Evolutionary conservation across 2,888 invertebrate species (phyloP), one percentile per base, ranked within the genome.

Genomic region (Pyrgus malvae): DNA sequence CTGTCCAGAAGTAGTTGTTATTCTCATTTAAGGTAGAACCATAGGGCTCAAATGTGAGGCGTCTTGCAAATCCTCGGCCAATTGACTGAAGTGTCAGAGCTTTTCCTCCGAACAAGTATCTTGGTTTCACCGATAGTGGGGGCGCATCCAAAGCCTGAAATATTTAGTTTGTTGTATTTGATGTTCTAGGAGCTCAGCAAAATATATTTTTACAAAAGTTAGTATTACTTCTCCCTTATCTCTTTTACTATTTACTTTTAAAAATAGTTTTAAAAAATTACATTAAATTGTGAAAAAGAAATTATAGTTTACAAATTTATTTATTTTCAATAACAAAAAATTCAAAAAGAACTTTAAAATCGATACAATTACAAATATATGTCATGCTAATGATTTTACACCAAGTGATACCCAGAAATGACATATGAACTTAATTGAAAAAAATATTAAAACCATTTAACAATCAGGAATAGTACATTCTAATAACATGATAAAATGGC

Each of bases 1-100:
- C 95, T 17, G 94, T 93, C 94, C 95, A 95, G 86, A 95, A 95
- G 78, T 93, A 95, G 72, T 94, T 94, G 44, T 91, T 88, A 74
- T 94, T 94, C 59, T 92, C 90, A 80, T 94, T 94, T 37, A 93
- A 88, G 31, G 91, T 89, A 25, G 90, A 91, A 38, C 90, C 85
- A 51, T 91, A 85, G 1, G 94, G 92, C 68, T 93, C 92, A 80
- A 95, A 95, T 1, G 95, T 95, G 59, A 95, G 89, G 38, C 95
- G 91, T 57, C 94, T 92, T 4, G 94, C 93, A 72, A 94, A 95
- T 6, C 95, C 95, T 67, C 94, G 91, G 0, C 95, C 95, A 65
- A 95, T 93, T 21, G 92, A 92, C 63, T 91, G 91, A 53, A 95
- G 89, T 5, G 91, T 92, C 48, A 94, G 83, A 27, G 94, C 94